phyloP scores from a whole-genome alignment of 2,113 vertebrate species.

The Nansenia antarctica region DNA sequence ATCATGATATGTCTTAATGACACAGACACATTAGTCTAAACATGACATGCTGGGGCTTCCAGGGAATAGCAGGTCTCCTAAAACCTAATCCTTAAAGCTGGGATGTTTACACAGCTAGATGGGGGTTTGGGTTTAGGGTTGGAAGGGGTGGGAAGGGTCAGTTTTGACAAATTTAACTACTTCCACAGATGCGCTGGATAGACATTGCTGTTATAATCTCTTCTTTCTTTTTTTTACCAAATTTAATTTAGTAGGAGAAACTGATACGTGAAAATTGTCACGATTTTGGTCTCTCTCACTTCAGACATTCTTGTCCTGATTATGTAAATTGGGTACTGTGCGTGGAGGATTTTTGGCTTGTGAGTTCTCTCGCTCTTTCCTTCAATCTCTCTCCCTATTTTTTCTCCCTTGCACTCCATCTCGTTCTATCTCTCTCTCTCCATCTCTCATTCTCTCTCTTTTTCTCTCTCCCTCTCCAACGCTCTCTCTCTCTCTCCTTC shows the following conservation, averaged over 20 bases:
- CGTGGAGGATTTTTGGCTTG: background rate
- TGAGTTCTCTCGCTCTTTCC: background rate
- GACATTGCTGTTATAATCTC: background rate
- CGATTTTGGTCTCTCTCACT: background rate
- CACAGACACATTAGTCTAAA: background rate
- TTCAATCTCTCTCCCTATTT: background rate
- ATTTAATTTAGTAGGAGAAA: constrained; percentile 21
- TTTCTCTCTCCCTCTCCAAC: background rate
- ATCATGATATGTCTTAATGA: background rate
- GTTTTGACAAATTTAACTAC: constrained; percentile 31
- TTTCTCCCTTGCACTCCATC: background rate
- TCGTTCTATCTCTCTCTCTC: background rate
- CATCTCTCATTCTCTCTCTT: too few relatives aligned
- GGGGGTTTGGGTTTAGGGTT: background rate
- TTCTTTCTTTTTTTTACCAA: constrained; percentile 3
- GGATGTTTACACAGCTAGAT: constrained; percentile 8
- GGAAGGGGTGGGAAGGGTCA: background rate
- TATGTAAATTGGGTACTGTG: too few relatives aligned
- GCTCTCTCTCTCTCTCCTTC: background rate
- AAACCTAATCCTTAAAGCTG: constrained; percentile 11
- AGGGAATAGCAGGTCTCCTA: constrained; percentile 22
- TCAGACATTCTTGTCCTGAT: background rate
- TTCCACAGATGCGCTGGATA: constrained; percentile 33
- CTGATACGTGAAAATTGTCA: background rate
- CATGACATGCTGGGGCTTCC: constrained; percentile 8